phyloP scores from a whole-genome alignment of 1,140 invertebrate species.

The Lepidurus arcticus region DNA sequence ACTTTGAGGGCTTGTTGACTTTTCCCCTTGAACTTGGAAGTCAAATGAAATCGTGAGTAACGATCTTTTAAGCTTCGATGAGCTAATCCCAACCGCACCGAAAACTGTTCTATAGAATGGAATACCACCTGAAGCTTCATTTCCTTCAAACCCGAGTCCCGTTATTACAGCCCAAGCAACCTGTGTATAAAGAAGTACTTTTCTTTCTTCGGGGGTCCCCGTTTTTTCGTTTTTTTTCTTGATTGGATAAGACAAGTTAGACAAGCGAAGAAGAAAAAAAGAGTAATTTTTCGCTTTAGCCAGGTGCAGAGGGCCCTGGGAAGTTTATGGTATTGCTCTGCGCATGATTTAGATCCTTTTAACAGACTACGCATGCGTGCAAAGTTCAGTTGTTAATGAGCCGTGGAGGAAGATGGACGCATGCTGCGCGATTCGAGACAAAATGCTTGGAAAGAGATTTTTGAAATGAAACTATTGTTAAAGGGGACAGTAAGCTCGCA shows the following conservation, averaged over 20 bases:
- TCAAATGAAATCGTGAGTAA: conserved; percentile 22
- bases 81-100: conserved; percentile 16
- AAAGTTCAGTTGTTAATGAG: conserved; percentile 10
- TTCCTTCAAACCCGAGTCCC: conserved; percentile 8
- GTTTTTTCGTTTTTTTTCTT: background rate
- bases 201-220: background rate
- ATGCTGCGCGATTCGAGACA: background rate
- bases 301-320: background rate
- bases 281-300: background rate
- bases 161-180: conserved; percentile 11
- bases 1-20: background rate
- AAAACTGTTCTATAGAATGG: conserved; percentile 19
- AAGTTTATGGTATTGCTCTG: conserved; percentile 12
- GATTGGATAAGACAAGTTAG: conserved; percentile 14
- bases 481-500: background rate
- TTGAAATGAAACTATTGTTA: background rate
- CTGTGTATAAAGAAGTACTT: conserved; percentile 1
- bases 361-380: background rate
- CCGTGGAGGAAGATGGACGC: conserved; percentile 7
- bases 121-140: conserved; percentile 14
- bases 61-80: conserved; percentile 14
- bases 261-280: background rate
- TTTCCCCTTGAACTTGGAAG: background rate
- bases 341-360: background rate
- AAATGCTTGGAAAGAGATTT: background rate